Evolutionary conservation across 2,888 invertebrate genomes (phyloP), one percentile per base, ranked within the genome.

Genomic region (Ametastegia equiseti): DNA sequence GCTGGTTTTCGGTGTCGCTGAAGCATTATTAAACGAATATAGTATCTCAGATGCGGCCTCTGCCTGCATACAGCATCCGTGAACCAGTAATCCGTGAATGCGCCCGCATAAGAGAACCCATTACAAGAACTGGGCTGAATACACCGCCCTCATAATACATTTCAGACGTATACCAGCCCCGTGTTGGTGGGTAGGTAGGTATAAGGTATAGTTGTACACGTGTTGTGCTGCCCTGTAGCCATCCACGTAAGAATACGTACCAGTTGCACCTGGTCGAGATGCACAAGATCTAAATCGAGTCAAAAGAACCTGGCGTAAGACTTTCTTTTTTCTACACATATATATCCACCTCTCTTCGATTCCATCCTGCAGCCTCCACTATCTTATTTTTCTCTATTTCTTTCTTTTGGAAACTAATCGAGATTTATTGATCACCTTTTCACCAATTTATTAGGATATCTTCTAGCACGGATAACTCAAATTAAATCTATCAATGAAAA

Each of bases 21-120:
- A 27, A 30, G 71, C 27, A 47, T 71, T 71, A 71, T 71, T 75
- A 54, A n/a, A 75, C 75, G 33, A 23, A 54, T n/a, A n/a, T n/a
- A n/a, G 36, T 33, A 54, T 36, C 33, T 39, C 19, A 19, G n/a
- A 54, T 50, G 75, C 75, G 36, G 30, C 50, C 23, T n/a, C n/a
- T 33, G 57, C 78, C 60, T 57, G 42, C 60, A 60, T 60, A n/a
- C n/a, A 33, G 36, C 78, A 60, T 75, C n/a, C n/a, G 75, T 75
- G 75, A 54, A 75, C 54, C 75, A 75, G 80, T 85, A 86, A 77
- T 81, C 63, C 63, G 42, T 89, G 87, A 90, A 90, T 90, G 82
- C 84, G 83, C 89, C 89, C 89, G 89, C 88, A 90, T 81, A 75
- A 89, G 84, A 80, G 84, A 85, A 84, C 81, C 84, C 84, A 86